Evolutionary conservation across 2,888 invertebrate genomes (phyloP).

Genomic region (Cyaniris semiargus): DNA sequence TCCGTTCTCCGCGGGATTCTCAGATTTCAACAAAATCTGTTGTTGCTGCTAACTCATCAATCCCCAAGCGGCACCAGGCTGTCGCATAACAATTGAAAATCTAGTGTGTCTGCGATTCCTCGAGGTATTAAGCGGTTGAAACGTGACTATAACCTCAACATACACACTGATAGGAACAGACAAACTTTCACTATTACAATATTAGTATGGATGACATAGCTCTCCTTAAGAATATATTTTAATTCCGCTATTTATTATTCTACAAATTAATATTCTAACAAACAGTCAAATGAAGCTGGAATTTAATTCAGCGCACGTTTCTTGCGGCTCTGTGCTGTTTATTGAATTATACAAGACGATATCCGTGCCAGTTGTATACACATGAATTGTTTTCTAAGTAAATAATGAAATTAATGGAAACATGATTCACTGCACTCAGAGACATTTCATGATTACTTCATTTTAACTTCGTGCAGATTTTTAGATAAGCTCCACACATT

Average conservation of each 20-base stretch:
- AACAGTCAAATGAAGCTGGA: background rate
- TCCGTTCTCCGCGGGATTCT: too few species aligned
- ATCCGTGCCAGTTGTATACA: background rate
- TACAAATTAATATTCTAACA: constrained; percentile 6
- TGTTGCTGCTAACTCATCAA: too few species aligned
- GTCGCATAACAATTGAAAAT: too few species aligned
- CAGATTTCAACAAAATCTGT: too few species aligned
- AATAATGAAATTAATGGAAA: background rate
- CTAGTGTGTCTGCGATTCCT: too few species aligned
- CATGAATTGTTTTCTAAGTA: background rate
- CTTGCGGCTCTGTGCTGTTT: constrained; percentile 9
- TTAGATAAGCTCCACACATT: too few species aligned
- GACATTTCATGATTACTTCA: background rate
- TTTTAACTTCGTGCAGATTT: too few species aligned
- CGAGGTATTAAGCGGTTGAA: too few species aligned
- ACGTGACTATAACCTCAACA: too few species aligned
- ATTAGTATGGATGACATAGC: background rate
- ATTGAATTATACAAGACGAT: constrained; percentile 1
- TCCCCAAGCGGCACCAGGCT: too few species aligned
- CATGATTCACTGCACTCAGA: background rate
- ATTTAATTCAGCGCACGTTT: constrained; percentile 1
- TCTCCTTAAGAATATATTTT: background rate
- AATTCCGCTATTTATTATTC: background rate
- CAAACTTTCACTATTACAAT: background rate
- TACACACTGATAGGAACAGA: too few species aligned